A percentile compares a stretch with the other conserved stretches of the same genome.
Conservation (phyloP, 2,797 vertebrate genomes). For the Margarornis squamiger region DNA sequence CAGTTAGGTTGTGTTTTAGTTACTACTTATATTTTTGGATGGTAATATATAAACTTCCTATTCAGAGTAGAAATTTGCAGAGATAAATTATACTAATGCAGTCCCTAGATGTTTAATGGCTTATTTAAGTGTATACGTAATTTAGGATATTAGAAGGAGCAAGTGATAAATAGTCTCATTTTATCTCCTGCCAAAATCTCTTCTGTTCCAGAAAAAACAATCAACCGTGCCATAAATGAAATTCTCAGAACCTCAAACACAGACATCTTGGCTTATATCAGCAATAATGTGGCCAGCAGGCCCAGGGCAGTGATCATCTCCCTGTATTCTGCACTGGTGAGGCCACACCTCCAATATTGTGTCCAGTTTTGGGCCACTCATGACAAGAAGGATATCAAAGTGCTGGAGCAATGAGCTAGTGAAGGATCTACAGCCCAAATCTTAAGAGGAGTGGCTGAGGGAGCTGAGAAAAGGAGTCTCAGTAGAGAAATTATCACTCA, state of each 20-base stretch:
- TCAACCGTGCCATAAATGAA: not conserved
- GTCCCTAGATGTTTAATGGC: not conserved
- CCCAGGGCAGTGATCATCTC: fast-evolving
- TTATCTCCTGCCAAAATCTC: not conserved
- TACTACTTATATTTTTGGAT: not conserved
- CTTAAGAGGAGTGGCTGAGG: not conserved
- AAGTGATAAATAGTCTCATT: not conserved
- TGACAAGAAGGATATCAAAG: fast-evolving
- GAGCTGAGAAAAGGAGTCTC: not conserved
- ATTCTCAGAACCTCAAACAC: not conserved
- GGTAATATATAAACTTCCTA: not conserved
- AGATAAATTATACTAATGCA: not conserved
- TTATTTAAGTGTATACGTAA: not conserved
- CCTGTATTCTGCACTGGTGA: fast-evolving
- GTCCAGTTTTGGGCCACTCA: not conserved
- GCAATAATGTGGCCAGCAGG: not conserved
- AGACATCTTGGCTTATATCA: not conserved
- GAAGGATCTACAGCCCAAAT: not conserved
- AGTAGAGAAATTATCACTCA: not conserved
- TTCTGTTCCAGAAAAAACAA: not conserved
- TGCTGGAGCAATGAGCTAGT: not conserved
- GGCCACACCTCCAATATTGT: fast-evolving
- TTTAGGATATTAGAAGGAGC: not conserved
- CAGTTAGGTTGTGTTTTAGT: not conserved
- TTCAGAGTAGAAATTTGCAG: not conserved